Evolutionary conservation across 2,113 vertebrate species (phyloP), one percentile per base, ranked within the genome.

Genomic region (Hylia prasina): DNA sequence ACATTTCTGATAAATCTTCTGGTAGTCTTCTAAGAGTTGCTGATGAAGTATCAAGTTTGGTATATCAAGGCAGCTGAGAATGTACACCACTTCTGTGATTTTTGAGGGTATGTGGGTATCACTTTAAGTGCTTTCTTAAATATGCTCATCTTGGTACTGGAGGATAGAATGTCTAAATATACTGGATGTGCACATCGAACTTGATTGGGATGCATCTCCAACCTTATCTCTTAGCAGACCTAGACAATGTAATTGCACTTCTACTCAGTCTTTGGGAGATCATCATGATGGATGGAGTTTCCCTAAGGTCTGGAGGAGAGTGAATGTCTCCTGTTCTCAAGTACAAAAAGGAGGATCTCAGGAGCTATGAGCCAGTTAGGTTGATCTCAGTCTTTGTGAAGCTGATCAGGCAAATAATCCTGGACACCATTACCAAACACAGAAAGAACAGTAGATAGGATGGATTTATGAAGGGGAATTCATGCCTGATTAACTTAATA

Each of bases 101-200:
- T 82, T 60, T 60, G 35, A 50, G 51, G 11, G 15, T 47, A 10
- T 37, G 3, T 23, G 7, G 4, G 5, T 56, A 28, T 84, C 15
- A 13, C 56, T 80, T 70, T 1, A 7, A 25, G 42, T 75, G 22
- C 30, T 60, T 89, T 60, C 28, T 45, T 53, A 45, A 64, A 63
- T 39, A 23, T 7, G 8, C 2, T 0, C 1, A 3, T 64, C 16
- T 78, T 25, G 2, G 7, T 54, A 51, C 45, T 25, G 35, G 22
- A 82, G 7, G 9, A 7, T 4, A 42, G n/a, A 75, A 42, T 13
- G 24, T 14, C 5, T 54, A 8, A 86, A 44, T 19, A 10, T 28
- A 23, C 3, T 50, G 15, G 10, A 39, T 86, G 20, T 86, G 28
- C 20, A 2, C 4, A 13, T 45, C 2, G 2, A 40, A 35, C 27